Conservation (phyloP, 2,113 vertebrate species). For the Microtus pennsylvanicus region DNA sequence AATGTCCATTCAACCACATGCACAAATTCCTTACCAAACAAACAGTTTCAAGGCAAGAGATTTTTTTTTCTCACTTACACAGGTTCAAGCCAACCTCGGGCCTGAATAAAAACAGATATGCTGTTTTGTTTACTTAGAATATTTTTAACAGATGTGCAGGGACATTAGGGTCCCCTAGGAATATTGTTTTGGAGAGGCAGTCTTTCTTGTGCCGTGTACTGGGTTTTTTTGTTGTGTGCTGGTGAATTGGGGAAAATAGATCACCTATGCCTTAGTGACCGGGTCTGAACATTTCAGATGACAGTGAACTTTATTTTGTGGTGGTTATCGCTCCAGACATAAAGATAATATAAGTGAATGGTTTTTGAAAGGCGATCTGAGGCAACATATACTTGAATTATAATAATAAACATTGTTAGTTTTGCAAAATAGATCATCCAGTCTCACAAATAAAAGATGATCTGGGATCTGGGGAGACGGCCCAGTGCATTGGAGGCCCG, state of each 20-base stretch:
- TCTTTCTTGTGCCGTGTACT: background rate
- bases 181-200: background rate
- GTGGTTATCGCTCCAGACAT: background rate
- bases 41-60: background rate
- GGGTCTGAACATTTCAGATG: background rate
- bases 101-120: background rate
- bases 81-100: background rate
- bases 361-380: background rate
- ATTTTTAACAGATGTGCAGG: background rate
- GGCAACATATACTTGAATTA: background rate
- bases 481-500: background rate
- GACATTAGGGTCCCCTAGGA: too few species aligned
- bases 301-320: background rate
- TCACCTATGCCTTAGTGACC: background rate
- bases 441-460: constrained; percentile 12
- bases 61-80: background rate
- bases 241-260: background rate
- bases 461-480: background rate
- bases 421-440: background rate
- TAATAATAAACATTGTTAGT: constrained; percentile 10
- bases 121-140: background rate
- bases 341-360: background rate
- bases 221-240: background rate
- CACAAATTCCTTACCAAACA: background rate
- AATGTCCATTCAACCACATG: background rate